phyloP scores from a whole-genome alignment of 1,140 invertebrate species.

The Cydia amplana region DNA sequence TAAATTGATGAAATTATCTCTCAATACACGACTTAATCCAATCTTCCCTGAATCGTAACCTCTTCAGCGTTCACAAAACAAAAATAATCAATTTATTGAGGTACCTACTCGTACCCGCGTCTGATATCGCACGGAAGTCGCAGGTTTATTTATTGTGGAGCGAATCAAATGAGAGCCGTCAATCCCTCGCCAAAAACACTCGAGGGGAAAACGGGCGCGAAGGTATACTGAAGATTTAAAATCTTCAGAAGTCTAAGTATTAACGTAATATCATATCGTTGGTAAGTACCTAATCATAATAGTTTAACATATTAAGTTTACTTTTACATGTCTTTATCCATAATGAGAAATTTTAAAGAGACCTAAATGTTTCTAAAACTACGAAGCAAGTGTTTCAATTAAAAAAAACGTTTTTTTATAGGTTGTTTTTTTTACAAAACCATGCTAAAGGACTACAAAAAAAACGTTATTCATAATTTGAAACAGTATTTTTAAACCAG shows the following conservation, averaged over 20 bases:
- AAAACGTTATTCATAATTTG: no score
- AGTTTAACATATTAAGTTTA: no score
- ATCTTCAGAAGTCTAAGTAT: not conserved
- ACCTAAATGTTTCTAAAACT: no score
- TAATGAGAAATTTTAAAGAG: no score
- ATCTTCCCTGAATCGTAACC: not conserved
- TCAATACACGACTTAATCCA: not conserved
- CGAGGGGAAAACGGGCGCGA: not conserved
- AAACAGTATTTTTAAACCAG: no score
- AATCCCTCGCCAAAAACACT: not conserved
- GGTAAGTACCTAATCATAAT: no score
- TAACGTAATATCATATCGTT: no score
- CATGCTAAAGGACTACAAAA: no score
- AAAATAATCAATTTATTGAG: slow-evolving; percentile 18
- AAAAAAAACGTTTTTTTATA: no score
- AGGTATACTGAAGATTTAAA: not conserved
- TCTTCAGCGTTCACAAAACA: slow-evolving; percentile 18
- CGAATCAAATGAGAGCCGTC: slow-evolving; percentile 2
- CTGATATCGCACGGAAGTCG: not conserved
- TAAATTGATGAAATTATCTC: not conserved
- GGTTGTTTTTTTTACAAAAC: no score
- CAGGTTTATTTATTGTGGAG: slow-evolving; percentile 25
- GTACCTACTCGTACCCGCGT: not conserved
- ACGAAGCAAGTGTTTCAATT: no score
- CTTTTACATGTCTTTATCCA: no score